Conservation (phyloP, 2,888 invertebrate genomes). For the Drosophila setosimentum region DNA sequence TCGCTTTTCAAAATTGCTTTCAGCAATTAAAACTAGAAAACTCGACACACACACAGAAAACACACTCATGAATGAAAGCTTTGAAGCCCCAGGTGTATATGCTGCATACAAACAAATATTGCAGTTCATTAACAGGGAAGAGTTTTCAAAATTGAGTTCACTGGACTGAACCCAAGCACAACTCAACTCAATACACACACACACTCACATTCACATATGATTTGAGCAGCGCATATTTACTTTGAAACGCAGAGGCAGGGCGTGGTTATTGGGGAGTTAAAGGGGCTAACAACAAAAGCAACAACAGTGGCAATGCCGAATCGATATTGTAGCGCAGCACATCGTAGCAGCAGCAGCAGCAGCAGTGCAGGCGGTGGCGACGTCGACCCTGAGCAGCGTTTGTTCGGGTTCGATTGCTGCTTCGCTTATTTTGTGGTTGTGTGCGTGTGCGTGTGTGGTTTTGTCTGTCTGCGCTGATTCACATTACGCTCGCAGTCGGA, state of each 20-base stretch:
- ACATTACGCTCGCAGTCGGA: neutral
- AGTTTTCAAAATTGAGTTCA: slow-evolving; percentile 58
- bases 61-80: slow-evolving; percentile 7
- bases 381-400: slow-evolving; percentile 59
- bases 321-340: slow-evolving; percentile 52
- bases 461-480: slow-evolving; percentile 12
- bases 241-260: slow-evolving; percentile 34
- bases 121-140: slow-evolving; percentile 48
- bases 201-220: slow-evolving; percentile 9
- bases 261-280: slow-evolving; percentile 38
- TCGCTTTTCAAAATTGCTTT: neutral
- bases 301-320: slow-evolving; percentile 34
- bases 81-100: slow-evolving; percentile 17
- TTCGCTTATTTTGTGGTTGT: slow-evolving; percentile 17
- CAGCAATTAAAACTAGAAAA: slow-evolving; percentile 8
- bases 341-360: slow-evolving; percentile 4
- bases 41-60: neutral
- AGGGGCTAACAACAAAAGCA: slow-evolving; percentile 7
- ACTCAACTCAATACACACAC: slow-evolving; percentile 2
- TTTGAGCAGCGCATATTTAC: slow-evolving; percentile 39
- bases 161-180: slow-evolving; percentile 59
- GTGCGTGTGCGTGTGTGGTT: slow-evolving; percentile 9
- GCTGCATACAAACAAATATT: neutral
- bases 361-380: slow-evolving; percentile 19
- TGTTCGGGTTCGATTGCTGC: slow-evolving; percentile 46